phyloP scores from a whole-genome alignment of 64 coral and sea anemone genomes.

The Platygyra sinensis region DNA sequence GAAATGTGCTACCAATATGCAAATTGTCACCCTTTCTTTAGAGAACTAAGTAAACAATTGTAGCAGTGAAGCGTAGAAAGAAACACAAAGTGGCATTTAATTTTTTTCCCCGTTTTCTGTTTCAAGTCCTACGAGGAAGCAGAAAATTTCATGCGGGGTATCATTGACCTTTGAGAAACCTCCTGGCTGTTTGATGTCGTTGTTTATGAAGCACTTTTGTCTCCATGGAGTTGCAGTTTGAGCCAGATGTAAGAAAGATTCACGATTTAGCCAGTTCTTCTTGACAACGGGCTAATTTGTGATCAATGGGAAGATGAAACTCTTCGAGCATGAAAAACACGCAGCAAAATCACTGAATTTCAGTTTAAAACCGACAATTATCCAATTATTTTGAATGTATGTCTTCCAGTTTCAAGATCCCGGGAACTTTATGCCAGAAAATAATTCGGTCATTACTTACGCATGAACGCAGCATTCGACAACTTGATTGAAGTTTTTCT shows the following conservation, averaged over 20 bases:
- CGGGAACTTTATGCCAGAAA: neutral
- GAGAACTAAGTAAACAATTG: constrained; percentile 39
- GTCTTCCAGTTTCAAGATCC: neutral
- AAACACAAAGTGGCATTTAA: constrained; percentile 10
- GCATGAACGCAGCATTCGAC: neutral
- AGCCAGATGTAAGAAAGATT: neutral
- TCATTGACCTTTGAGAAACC: neutral
- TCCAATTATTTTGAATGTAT: constrained; percentile 12
- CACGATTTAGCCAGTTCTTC: neutral
- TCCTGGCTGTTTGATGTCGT: neutral
- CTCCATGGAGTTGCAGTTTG: neutral
- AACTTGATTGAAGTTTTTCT: neutral
- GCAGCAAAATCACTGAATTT: constrained; percentile 19
- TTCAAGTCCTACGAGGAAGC: neutral
- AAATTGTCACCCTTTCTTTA: neutral
- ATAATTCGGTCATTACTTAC: neutral
- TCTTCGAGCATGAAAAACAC: neutral
- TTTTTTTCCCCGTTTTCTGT: neutral
- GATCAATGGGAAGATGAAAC: neutral
- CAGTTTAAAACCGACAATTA: constrained; percentile 1
- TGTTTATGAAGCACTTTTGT: constrained; percentile 20
- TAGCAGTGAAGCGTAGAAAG: constrained; percentile 25
- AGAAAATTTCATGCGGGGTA: neutral
- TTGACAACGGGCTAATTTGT: neutral
- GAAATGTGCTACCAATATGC: constrained; percentile 7